A percentile compares a stretch with the other conserved stretches of the same genome.
phyloP scores from a whole-genome alignment of 2,797 vertebrate species.

The Pipistrellus kuhlii region DNA sequence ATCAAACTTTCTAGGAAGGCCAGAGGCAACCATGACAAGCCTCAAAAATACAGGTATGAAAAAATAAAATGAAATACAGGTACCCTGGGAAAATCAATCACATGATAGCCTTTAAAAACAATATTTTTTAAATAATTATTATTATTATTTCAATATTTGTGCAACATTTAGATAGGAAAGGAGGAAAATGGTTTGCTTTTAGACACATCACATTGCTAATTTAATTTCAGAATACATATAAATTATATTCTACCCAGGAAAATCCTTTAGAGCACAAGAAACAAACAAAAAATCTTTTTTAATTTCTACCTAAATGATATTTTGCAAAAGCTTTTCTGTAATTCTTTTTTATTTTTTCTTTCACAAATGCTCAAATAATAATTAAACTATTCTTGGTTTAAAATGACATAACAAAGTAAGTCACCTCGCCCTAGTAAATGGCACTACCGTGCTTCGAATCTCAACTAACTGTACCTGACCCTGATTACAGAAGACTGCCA shows the following conservation, averaged over 20 bases:
- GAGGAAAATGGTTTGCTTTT: background rate
- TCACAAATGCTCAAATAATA: slow-evolving; percentile 59
- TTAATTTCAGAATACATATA: slow-evolving; percentile 61
- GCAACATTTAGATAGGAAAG: slow-evolving; percentile 38
- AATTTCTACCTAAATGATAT: slow-evolving; percentile 41
- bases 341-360: slow-evolving; percentile 18
- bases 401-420: slow-evolving; percentile 31
- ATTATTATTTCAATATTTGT: background rate
- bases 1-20: background rate
- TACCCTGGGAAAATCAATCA: background rate
- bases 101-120: background rate
- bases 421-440: slow-evolving; percentile 10
- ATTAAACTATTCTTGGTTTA: slow-evolving; percentile 24
- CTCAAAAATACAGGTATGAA: background rate
- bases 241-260: slow-evolving; percentile 32
- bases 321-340: background rate
- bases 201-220: slow-evolving; percentile 29
- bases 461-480: background rate
- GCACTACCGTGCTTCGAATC: background rate
- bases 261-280: slow-evolving; percentile 34
- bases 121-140: background rate
- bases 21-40: background rate
- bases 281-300: background rate
- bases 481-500: background rate
- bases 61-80: background rate